Base-by-base conservation (phyloP, 2,797 vertebrate species). In the Kryptolebias ocellatus region DNA sequence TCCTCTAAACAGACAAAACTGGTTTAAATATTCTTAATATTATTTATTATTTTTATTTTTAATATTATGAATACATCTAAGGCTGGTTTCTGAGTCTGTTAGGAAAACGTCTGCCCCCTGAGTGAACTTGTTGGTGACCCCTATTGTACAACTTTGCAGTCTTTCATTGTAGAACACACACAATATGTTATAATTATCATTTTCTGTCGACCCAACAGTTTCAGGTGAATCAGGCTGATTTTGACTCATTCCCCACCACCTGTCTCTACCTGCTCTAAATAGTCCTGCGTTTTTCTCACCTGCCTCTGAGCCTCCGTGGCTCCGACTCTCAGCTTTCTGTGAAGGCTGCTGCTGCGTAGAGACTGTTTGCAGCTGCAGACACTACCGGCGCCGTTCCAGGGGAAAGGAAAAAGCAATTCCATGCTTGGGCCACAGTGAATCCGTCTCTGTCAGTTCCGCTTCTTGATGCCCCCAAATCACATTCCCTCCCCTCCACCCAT, bases 381-480 rank as follows among this genome's bases (percentile, higher is more conserved):
- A 87, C 90, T 90, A 89, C 86, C 89, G 89, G 87, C 90, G 89
- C 87, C 78, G 89, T 92, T 94, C 92, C 91, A 87, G 81, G 90
- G 91, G 86, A 92, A 90, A 86, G 89, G 84, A 51, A 93, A 94
- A 94, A 94, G 92, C 91, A 94, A 94, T 94, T 94, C 92, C 87
- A 92, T 90, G 91, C 89, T 90, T 89, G 82, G 88, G 87, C 90
- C 91, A 72, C 83, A 90, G 92, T 90, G 90, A 94, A 95, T 95
- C 90, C 84, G 87, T 95, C 92, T 94, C 87, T 94, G 94, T 94
- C 92, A 93, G 91, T 92, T 92, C 88, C 77, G 88, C 90, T 85
- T 86, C 90, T 87, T 84, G 89, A 91, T 90, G 86, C 89, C 87
- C 90, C 91, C 91, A 92, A 94, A 94, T 93, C 92, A 93, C 87